Conservation (phyloP, 1,140 invertebrate genomes). For the Drosophila rufa region DNA sequence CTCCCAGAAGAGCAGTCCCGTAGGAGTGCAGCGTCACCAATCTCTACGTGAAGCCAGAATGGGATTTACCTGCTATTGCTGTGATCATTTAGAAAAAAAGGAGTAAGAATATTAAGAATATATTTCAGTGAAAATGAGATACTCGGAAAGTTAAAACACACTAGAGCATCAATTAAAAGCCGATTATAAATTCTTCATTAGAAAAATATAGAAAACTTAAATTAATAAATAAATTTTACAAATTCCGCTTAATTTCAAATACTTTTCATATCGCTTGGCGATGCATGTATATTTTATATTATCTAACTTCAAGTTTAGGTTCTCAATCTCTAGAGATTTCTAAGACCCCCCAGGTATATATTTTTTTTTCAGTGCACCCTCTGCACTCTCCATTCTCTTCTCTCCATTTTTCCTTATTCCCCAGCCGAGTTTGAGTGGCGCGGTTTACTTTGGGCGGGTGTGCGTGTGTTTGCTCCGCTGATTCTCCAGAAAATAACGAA, state of each 20-base stretch:
- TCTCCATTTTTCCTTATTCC: background rate
- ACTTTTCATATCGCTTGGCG: too few relatives aligned
- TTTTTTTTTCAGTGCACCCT: constrained; percentile 13
- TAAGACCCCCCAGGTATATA: background rate
- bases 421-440: background rate
- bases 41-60: background rate
- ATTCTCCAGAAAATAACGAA: constrained; percentile 71
- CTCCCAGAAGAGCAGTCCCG: background rate
- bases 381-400: background rate
- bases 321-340: background rate
- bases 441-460: constrained; percentile 23
- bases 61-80: constrained; percentile 3
- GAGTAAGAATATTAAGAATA: background rate
- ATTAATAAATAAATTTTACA: too few relatives aligned
- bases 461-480: constrained; percentile 20
- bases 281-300: too few relatives aligned
- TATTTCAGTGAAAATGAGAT: too few relatives aligned
- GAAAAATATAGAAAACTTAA: too few relatives aligned
- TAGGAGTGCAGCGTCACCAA: background rate
- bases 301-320: background rate
- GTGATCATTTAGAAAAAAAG: background rate
- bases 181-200: too few relatives aligned
- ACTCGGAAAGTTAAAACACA: too few relatives aligned
- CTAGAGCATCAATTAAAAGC: too few relatives aligned
- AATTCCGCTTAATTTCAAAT: too few relatives aligned